A percentile compares a stretch with the other conserved stretches of the same genome.
phyloP scores from a whole-genome alignment of 2,888 invertebrate species.

The Prionchulus punctatus region DNA sequence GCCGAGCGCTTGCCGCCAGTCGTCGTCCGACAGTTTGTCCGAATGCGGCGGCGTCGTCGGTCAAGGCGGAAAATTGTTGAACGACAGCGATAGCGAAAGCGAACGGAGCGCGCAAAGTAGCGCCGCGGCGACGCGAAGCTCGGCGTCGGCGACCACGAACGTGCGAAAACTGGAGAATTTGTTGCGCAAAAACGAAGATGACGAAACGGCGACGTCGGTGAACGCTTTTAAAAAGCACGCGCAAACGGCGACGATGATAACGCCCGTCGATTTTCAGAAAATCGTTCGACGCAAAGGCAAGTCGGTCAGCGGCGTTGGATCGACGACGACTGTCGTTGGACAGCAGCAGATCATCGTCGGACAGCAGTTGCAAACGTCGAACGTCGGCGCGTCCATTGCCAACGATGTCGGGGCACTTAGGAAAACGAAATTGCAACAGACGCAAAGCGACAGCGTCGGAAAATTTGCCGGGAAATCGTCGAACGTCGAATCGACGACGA shows the following conservation, averaged over 20 bases:
- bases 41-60: neutral
- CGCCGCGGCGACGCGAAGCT: neutral
- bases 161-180: neutral
- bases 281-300: slow-evolving; percentile 12
- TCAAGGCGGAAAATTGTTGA: neutral
- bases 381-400: neutral
- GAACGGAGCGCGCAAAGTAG: neutral
- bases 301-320: too few species aligned
- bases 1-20: neutral
- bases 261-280: slow-evolving; percentile 15
- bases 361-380: neutral
- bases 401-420: neutral
- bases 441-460: neutral
- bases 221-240: neutral
- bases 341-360: neutral
- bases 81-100: slow-evolving; percentile 2
- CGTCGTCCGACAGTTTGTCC: slow-evolving; percentile 7
- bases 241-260: neutral
- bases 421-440: neutral
- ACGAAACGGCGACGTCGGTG: neutral
- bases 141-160: neutral
- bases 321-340: too few species aligned
- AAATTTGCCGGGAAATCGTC: too few species aligned
- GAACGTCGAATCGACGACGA: neutral
- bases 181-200: neutral